Base-by-base conservation (phyloP, 2,888 invertebrate species). In the Calameuta pallipes region DNA sequence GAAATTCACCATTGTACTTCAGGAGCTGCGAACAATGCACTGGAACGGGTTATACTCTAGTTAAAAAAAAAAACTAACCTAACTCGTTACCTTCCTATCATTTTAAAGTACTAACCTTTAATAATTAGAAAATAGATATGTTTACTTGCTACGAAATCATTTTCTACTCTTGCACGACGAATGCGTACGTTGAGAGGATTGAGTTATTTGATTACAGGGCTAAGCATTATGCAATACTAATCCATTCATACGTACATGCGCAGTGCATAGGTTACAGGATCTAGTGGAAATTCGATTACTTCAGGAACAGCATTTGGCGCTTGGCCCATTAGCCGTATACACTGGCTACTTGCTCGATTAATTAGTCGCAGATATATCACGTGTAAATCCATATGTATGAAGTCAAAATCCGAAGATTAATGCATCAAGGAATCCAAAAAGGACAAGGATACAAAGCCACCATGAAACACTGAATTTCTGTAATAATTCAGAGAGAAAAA, bases 221-320 rank as follows among this genome's bases (percentile, higher is more conserved):
- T 2, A 15, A 56, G 23, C 56, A 56, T 56, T 56, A 56, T 56
- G 56, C 56, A 56, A 56, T 23, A 23, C 56, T 56, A 23, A 56
- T 56, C 56, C 56, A 56, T 56, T 56, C 56, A 56, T 56, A 56
- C 23, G 56, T 56, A 56, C 56, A 56, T 9, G 56, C 23, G 23
- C 56, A 23, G 71, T 34, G 71, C 71, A 34, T 4, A 31, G 34
- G 31, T 31, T 71, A 75, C 81, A 77, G 80, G 82, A 79, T 78
- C 80, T 80, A 80, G 82, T 83, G 85, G 80, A 84, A 87, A 88
- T 88, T 87, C 85, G 85, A 88, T 88, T 86, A 84, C 81, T 83
- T 85, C 83, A 85, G 86, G 82, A 85, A 86, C 83, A 85, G 80
- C 83, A 78, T 85, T 86, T 81, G 83, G 80, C 83, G 84, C 84